phyloP scores from a whole-genome alignment of 1,140 invertebrate species.

The Pseudomyrmex concolor region DNA sequence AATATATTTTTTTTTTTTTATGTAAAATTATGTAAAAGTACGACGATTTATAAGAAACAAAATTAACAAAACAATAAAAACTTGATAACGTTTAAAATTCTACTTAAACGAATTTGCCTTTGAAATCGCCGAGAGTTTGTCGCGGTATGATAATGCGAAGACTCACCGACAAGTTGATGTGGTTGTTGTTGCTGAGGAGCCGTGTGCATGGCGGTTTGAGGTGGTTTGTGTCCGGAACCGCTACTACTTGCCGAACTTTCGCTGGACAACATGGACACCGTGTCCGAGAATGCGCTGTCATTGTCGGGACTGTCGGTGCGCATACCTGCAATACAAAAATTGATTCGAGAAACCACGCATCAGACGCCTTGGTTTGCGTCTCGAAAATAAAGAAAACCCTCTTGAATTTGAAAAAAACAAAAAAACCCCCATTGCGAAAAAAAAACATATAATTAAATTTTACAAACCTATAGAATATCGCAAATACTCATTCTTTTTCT shows the following conservation, averaged over 20 bases:
- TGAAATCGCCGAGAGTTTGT: neutral
- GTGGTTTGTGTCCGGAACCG: conserved; percentile 88
- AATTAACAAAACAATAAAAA: too few relatives aligned
- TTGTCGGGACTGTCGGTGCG: conserved; percentile 97
- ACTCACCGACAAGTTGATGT: conserved; percentile 83
- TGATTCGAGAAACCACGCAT: too few relatives aligned
- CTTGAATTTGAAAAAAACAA: too few relatives aligned
- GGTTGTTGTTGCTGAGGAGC: conserved; percentile 82
- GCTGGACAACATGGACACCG: conserved; percentile 95
- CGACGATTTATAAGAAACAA: too few relatives aligned
- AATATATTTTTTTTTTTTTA: too few relatives aligned
- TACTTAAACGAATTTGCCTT: neutral
- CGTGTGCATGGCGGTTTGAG: conserved; percentile 83
- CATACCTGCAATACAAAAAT: conserved; percentile 78
- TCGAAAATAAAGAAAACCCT: too few relatives aligned
- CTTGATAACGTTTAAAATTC: too few relatives aligned
- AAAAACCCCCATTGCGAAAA: too few relatives aligned
- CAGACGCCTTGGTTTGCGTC: too few relatives aligned
- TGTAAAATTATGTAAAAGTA: too few relatives aligned
- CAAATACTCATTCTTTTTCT: neutral
- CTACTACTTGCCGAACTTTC: conserved; percentile 95
- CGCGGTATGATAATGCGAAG: neutral
- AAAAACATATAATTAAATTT: neutral
- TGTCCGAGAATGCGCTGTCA: conserved; percentile 98
- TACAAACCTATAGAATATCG: neutral